Conservation (phyloP, 2,797 vertebrate genomes). For the Crax fasciolata region DNA sequence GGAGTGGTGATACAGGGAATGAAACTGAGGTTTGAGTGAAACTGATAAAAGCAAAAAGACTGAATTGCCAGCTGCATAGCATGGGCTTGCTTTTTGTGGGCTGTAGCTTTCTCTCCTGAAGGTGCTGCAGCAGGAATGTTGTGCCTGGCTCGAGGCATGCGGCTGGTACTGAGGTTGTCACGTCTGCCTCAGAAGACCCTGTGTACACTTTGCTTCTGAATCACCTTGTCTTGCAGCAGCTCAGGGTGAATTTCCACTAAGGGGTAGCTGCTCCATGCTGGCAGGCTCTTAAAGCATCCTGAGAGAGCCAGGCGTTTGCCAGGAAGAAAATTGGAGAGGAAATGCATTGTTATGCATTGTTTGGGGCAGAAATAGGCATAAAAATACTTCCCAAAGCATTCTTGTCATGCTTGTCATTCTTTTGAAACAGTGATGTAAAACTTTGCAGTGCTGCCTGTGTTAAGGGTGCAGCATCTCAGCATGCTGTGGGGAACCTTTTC, state of each 20-base stretch:
- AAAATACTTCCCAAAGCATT: background rate
- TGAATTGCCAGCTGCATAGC: background rate
- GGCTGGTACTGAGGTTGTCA: background rate
- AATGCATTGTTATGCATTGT: background rate
- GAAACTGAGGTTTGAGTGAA: background rate
- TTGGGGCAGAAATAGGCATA: background rate
- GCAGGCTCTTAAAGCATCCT: background rate
- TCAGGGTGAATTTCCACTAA: background rate
- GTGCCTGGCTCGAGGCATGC: background rate
- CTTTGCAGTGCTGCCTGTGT: background rate
- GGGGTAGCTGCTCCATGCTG: background rate
- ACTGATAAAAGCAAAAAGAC: background rate
- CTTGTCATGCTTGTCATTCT: background rate
- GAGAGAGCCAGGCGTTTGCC: background rate
- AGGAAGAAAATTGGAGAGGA: background rate
- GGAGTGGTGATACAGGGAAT: background rate
- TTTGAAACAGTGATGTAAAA: background rate
- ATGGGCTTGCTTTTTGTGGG: background rate
- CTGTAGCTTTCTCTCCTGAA: background rate
- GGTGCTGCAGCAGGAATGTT: background rate
- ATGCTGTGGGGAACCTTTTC: accelerated
- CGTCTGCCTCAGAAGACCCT: background rate
- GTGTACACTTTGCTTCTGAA: background rate
- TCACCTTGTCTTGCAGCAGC: background rate
- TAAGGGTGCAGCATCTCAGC: background rate